phyloP scores from a whole-genome alignment of 2,888 invertebrate species.

The Acronicta aceris region DNA sequence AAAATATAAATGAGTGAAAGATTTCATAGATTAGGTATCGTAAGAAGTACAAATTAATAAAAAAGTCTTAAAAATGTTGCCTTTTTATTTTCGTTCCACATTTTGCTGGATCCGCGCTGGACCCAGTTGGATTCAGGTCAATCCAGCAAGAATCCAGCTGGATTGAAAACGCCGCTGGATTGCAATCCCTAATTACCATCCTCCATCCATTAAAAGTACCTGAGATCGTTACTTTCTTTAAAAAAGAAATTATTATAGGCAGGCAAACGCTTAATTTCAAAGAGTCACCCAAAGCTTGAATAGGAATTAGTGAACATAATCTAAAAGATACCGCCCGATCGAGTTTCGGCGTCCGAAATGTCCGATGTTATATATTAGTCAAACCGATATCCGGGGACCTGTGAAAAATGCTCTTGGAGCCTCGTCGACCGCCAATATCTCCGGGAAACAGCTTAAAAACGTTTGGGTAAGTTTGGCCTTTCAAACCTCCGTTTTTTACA shows the following conservation, averaged over 20 bases:
- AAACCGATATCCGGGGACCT: slow-evolving; percentile 69
- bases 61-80: too few relatives aligned
- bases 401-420: slow-evolving; percentile 73
- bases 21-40: too few relatives aligned
- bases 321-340: slow-evolving; percentile 60
- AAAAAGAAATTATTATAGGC: too few relatives aligned
- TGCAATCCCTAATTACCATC: too few relatives aligned
- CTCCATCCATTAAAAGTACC: too few relatives aligned
- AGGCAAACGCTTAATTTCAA: slow-evolving; percentile 18
- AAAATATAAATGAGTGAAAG: too few relatives aligned
- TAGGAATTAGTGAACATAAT: slow-evolving; percentile 62
- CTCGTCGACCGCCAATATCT: slow-evolving; percentile 79
- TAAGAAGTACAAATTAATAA: too few relatives aligned
- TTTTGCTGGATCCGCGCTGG: too few relatives aligned
- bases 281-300: slow-evolving; percentile 45
- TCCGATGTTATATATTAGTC: slow-evolving; percentile 74
- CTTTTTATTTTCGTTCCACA: too few relatives aligned
- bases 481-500: slow-evolving; percentile 75
- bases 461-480: slow-evolving; percentile 72
- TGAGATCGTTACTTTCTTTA: background rate
- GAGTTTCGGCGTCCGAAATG: slow-evolving; percentile 60
- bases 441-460: slow-evolving; percentile 77
- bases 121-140: too few relatives aligned
- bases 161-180: too few relatives aligned
- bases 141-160: too few relatives aligned